These are phyloP conservation scores for Centruroides vittatus DNA, from an alignment of 1,140 invertebrate genomes.

Conservation along the genomic window DNA sequence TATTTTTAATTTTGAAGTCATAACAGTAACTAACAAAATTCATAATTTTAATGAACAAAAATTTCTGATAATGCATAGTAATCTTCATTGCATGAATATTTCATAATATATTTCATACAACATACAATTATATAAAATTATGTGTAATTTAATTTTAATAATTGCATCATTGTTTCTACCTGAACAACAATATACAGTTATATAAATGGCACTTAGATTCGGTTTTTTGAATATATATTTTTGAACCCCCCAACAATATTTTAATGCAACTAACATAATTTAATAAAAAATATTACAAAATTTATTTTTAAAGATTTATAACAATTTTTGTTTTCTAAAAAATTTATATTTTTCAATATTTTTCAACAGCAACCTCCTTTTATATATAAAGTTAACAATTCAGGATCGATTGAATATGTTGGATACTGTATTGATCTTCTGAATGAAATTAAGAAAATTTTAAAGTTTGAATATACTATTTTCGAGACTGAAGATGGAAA, in stretches of 20 bases:
- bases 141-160: no score
- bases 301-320: neutral
- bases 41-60: no score
- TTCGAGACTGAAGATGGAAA: slow-evolving; percentile 55
- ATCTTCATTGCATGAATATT: no score
- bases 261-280: neutral
- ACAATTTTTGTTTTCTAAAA: slow-evolving; percentile 1
- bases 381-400: slow-evolving; percentile 13
- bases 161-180: no score
- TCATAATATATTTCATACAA: no score
- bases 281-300: neutral
- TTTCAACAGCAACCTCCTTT: slow-evolving; percentile 21
- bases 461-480: slow-evolving; percentile 82
- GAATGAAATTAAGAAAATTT: slow-evolving; percentile 58
- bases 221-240: no score
- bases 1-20: no score
- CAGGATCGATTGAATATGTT: slow-evolving; percentile 40
- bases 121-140: no score
- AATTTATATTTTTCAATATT: slow-evolving; percentile 8
- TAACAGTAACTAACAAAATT: no score
- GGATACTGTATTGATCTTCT: slow-evolving; percentile 92
- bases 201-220: no score
- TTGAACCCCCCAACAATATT: neutral
- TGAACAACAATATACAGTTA: no score
- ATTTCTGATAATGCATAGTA: no score